These are phyloP conservation scores for Embiotoca jacksoni DNA, from an alignment of 2,113 vertebrate genomes.

Conservation along the genomic window DNA sequence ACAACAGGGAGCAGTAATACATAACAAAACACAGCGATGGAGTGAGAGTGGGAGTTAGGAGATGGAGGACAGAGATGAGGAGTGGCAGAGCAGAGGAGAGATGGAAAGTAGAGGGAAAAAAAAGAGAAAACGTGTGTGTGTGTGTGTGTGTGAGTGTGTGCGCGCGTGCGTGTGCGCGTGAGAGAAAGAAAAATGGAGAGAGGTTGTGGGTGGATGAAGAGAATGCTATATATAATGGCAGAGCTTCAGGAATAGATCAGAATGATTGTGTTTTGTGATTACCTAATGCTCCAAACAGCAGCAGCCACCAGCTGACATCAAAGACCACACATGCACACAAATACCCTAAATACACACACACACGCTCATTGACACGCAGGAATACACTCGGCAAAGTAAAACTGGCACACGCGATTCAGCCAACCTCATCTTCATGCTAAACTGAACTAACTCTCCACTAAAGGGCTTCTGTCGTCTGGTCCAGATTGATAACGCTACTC, in stretches of 20 bases:
- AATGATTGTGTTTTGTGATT: constrained; percentile 78
- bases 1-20: constrained; percentile 67
- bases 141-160: constrained; percentile 17
- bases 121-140: constrained; percentile 37
- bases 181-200: constrained; percentile 62
- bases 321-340: constrained; percentile 51
- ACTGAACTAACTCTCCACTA: constrained; percentile 75
- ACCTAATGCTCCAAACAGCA: constrained; percentile 74
- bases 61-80: constrained; percentile 75
- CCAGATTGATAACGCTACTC: constrained; percentile 75
- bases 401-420: constrained; percentile 32
- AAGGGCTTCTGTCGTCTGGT: constrained; percentile 78
- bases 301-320: constrained; percentile 74
- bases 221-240: constrained; percentile 81
- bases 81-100: constrained; percentile 70
- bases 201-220: constrained; percentile 75
- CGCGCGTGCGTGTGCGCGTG: constrained; percentile 28
- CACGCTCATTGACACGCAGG: constrained; percentile 42
- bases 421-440: constrained; percentile 80
- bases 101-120: constrained; percentile 52
- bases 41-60: constrained; percentile 75
- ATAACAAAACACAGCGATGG: constrained; percentile 69
- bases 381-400: constrained; percentile 28
- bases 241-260: constrained; percentile 79
- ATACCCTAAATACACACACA: constrained; percentile 26